phyloP scores from a whole-genome alignment of 2,888 invertebrate species.

The Stenichneumon culpator region DNA sequence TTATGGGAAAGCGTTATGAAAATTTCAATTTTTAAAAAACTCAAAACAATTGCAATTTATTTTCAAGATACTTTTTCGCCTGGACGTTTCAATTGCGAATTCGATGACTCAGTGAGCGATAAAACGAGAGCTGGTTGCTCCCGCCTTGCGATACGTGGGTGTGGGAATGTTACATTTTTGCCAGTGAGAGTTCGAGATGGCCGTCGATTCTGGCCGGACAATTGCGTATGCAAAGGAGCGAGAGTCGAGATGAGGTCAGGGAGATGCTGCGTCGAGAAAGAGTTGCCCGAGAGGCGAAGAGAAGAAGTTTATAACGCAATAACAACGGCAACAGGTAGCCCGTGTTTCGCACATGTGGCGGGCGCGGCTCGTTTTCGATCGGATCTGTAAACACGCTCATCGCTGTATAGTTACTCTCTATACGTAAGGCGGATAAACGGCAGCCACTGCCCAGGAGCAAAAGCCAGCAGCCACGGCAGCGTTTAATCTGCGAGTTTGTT shows the following conservation, averaged over 20 bases:
- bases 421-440: conserved; percentile 45
- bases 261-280: conserved; percentile 56
- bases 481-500: conserved; percentile 59
- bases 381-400: conserved; percentile 71
- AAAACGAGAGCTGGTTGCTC: not conserved
- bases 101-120: not conserved
- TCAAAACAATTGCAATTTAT: not conserved
- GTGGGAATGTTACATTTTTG: conserved; percentile 15
- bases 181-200: conserved; percentile 50
- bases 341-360: conserved; percentile 61
- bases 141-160: not conserved
- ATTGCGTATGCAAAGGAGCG: conserved; percentile 55
- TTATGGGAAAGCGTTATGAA: no score
- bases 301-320: conserved; percentile 36
- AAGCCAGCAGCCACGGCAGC: conserved; percentile 59
- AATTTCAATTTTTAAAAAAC: not conserved
- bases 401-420: conserved; percentile 66
- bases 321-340: conserved; percentile 55
- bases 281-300: conserved; percentile 50
- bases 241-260: conserved; percentile 56
- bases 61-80: not conserved
- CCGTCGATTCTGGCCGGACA: conserved; percentile 54
- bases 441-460: conserved; percentile 57
- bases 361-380: conserved; percentile 66
- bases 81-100: not conserved